phyloP scores from a whole-genome alignment of 2,113 vertebrate species.

The Haliaeetus leucogaster region DNA sequence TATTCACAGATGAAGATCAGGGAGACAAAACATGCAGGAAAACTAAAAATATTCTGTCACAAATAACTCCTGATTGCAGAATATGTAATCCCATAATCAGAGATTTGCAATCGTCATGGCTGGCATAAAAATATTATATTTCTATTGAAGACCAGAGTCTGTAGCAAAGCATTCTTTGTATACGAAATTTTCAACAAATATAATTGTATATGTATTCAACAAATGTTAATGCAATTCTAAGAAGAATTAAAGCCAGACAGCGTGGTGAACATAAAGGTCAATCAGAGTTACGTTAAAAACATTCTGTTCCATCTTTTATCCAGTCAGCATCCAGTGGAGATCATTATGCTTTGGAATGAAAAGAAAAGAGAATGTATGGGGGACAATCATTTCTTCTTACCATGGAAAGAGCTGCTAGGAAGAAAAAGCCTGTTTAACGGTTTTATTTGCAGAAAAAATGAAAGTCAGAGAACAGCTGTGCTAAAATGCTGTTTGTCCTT shows the following conservation, averaged over 20 bases:
- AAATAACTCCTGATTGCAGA: constrained; percentile 23
- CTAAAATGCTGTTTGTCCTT: background rate
- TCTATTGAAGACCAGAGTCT: background rate
- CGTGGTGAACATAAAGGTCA: constrained; percentile 40
- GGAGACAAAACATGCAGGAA: constrained; percentile 3
- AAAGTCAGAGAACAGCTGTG: background rate
- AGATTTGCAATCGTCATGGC: background rate
- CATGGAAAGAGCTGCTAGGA: background rate
- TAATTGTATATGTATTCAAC: constrained; percentile 23
- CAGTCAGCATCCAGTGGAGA: background rate
- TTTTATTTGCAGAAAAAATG: background rate
- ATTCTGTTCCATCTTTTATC: background rate
- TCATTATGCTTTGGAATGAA: background rate
- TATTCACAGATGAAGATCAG: constrained; percentile 7
- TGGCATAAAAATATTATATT: background rate
- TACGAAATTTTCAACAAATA: background rate
- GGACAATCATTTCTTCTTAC: background rate
- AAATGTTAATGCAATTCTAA: constrained; percentile 11
- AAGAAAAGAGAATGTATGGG: background rate
- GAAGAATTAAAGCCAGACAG: constrained; percentile 41
- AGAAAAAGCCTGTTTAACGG: background rate
- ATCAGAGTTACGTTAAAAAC: background rate
- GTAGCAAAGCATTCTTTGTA: background rate
- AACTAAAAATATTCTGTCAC: constrained; percentile 35
- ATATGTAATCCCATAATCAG: constrained; percentile 45